These are phyloP conservation scores for Columba janthina DNA, from an alignment of 2,113 vertebrate species.

Conservation along the genomic window DNA sequence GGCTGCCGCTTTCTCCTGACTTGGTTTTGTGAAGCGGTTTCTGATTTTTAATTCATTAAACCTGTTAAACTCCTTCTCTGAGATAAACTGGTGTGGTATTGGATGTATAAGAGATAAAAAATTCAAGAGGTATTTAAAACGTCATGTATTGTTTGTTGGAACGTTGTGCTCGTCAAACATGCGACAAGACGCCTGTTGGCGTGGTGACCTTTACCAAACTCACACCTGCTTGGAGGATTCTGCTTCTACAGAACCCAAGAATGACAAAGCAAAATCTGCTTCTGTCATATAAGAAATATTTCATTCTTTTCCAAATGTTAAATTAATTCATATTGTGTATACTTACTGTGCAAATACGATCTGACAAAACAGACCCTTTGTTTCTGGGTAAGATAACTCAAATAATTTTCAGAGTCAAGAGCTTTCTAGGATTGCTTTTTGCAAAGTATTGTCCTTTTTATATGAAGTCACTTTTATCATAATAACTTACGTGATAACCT, in stretches of 20 bases:
- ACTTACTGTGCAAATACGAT: background rate
- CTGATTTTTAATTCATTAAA: background rate
- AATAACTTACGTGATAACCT: background rate
- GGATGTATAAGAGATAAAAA: background rate
- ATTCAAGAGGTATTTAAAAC: background rate
- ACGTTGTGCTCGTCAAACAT: background rate
- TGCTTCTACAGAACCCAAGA: background rate
- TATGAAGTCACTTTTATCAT: background rate
- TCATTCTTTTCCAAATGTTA: background rate
- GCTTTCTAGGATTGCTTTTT: background rate
- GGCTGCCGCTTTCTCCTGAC: background rate
- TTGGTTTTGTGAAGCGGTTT: background rate
- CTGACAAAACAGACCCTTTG: background rate
- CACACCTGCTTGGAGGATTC: slow-evolving; percentile 5
- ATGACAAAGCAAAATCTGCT: slow-evolving; percentile 14
- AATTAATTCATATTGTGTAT: background rate
- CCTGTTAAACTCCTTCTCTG: background rate
- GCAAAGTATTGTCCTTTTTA: background rate
- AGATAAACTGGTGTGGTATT: background rate
- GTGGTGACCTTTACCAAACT: background rate
- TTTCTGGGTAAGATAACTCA: background rate
- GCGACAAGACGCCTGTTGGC: background rate
- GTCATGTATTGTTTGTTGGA: background rate
- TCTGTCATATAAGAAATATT: slow-evolving; percentile 13
- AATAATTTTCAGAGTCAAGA: background rate